Evolutionary conservation across 2,113 vertebrate species (phyloP), one percentile per base, ranked within the genome.

Genomic region (Regulus satrapa): DNA sequence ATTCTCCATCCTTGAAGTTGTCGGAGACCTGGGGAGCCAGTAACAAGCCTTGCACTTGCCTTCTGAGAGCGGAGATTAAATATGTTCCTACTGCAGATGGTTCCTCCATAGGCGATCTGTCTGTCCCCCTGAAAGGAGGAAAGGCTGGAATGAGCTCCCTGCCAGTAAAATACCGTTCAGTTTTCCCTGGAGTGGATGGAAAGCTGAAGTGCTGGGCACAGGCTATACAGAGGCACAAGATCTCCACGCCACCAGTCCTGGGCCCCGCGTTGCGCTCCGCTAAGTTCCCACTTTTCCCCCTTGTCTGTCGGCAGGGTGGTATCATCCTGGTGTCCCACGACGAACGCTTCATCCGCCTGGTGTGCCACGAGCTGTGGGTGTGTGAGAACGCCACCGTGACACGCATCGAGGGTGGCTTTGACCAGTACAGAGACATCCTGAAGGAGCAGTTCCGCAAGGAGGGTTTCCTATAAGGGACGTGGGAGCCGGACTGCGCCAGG

Each of bases 321-420:
- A 97, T 99, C 56, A 98, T 99, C 52, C 97, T 99, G 82, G 99
- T 99, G 71, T 99, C 99, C 20, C 99, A 99, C 1, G 98, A 99
- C 2, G 99, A 99, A 88, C 98, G 99, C 28, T 99, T 99, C 94
- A 99, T 99, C 97, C 98, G 99, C 28, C 73, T 99, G 95, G 98
- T 99, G 93, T 99, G 99, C 96, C 98, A 96, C 64, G 99, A 99
- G 98, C 97, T 99, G 92, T 99, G 99, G 99, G 99, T 99, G 63
- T 99, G 99, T 2, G 99, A 99, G 85, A 86, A 83, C 0, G 97
- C 98, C 4, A 97, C 98, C 0, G 98, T 99, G 24, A 97, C 96
- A 8, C 98, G 99, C 26, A 97, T 99, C 5, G 99, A 99, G 18
- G 99, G 99, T 1, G 99, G 99, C 66, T 99, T 99, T 10, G 99